These are phyloP conservation scores for Mercenaria mercenaria DNA, from an alignment of 1,140 invertebrate species.

Conservation along the genomic window DNA sequence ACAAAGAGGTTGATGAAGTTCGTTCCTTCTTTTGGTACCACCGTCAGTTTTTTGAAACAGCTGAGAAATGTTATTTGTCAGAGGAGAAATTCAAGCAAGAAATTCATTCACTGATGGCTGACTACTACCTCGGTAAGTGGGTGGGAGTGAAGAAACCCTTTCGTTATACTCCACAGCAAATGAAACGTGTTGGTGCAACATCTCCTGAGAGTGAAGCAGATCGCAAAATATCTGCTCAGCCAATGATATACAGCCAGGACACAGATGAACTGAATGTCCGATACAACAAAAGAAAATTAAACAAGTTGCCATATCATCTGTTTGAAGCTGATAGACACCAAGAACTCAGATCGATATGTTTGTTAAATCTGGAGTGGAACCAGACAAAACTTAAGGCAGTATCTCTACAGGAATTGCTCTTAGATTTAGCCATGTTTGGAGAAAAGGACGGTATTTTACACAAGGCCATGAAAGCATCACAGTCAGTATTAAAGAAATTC, in stretches of 20 bases:
- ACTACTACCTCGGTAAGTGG: constrained; percentile 98
- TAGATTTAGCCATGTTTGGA: constrained; percentile 87
- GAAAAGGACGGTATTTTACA: constrained; percentile 75
- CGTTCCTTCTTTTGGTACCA: constrained; percentile 82
- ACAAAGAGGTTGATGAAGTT: constrained; percentile 94
- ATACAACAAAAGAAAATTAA: constrained; percentile 81
- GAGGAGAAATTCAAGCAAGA: constrained; percentile 97
- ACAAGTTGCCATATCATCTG: constrained; percentile 78
- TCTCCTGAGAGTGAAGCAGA: constrained; percentile 97
- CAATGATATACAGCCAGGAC: constrained; percentile 90
- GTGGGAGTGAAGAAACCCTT: constrained; percentile 96
- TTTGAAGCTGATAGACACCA: constrained; percentile 82
- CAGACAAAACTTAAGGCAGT: constrained; percentile 76
- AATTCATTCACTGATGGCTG: constrained; percentile 98
- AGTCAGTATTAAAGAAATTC: constrained; percentile 73
- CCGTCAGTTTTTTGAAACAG: constrained; percentile 85
- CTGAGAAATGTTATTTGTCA: constrained; percentile 95
- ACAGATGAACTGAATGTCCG: constrained; percentile 28
- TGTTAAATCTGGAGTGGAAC: constrained; percentile 80
- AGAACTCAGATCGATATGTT: constrained; percentile 69
- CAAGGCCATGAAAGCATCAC: constrained; percentile 78
- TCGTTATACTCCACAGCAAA: constrained; percentile 96
- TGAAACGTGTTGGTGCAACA: constrained; percentile 71
- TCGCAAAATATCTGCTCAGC: constrained; percentile 97
- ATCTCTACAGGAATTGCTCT: constrained; percentile 74